Base-by-base conservation (phyloP, 2,888 invertebrate species). In the Yponomeuta cagnagella region DNA sequence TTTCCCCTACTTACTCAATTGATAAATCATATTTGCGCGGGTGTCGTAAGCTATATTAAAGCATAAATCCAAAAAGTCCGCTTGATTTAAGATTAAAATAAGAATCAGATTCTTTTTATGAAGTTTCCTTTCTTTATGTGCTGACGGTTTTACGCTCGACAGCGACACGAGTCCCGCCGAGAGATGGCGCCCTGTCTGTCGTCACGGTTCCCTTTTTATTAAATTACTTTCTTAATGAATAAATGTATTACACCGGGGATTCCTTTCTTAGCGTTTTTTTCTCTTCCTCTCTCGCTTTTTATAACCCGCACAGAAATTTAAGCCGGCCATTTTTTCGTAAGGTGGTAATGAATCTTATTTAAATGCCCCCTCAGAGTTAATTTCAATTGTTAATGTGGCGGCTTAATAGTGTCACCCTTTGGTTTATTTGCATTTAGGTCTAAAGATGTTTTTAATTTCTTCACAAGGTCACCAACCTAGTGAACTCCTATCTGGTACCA, bases 211-310 rank as follows among this genome's bases (percentile, higher is more conserved):
- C 74, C 75, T 79, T 80, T 85, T 84, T 80, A 86, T 86, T 86
- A 86, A 87, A 86, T 87, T 88, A 83, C 85, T 85, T 84, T 80
- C 80, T 77, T 87, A 86, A 88, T 86, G 86, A 88, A 88, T 88
- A 88, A 89, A 89, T 86, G 85, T 87, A 87, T 86, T 86, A 85
- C 87, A 84, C 83, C 69, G 75, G 86, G 84, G 85, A 87, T 84
- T 81, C 77, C 77, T 83, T 80, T 82, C 80, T 81, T 79, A 79
- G 82, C 80, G 82, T 85, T 84, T 82, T 77, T 78, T 58, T 58
- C 52, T 58, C 52, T 58, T 58, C 15, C 52, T 76, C 78, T 79
- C 77, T 79, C 80, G 80, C 79, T 83, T 87, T 85, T 88, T 84
- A 86, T 87, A 80, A 86, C 82, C 81, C 80, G 77, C 80, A 81